Percentiles rank a stretch among this genome's conserved stretches.
These are phyloP conservation scores for Aix galericulata DNA, from an alignment of 2,113 vertebrate species.

Conservation along the genomic window DNA sequence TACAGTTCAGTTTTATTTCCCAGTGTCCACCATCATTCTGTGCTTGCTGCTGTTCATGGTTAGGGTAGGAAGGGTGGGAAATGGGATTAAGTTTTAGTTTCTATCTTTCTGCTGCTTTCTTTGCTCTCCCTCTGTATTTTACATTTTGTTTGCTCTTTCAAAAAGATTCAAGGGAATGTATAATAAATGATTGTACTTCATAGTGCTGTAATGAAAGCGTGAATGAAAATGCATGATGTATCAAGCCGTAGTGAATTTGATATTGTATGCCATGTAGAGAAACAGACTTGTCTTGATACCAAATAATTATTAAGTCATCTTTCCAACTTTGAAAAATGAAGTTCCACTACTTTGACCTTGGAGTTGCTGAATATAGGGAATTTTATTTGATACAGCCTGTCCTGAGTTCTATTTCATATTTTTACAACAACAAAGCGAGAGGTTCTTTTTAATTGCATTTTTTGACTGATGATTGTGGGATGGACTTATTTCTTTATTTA, in stretches of 20 bases:
- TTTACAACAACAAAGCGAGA: constrained; percentile 11
- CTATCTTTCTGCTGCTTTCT: neutral
- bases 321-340: constrained; percentile 42
- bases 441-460: constrained; percentile 15
- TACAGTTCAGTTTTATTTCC: neutral
- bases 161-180: neutral
- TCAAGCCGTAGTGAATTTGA: neutral
- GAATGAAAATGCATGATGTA: constrained; percentile 5
- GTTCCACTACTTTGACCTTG: constrained; percentile 25
- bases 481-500: constrained; percentile 9
- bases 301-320: constrained; percentile 30
- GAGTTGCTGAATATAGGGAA: neutral
- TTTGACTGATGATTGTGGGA: constrained; percentile 22
- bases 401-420: neutral
- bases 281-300: neutral
- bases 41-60: neutral
- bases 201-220: neutral
- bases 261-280: neutral
- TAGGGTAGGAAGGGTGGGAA: neutral
- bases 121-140: constrained; percentile 5
- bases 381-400: constrained; percentile 23
- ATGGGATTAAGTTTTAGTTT: neutral
- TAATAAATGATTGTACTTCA: constrained; percentile 43
- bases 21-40: neutral
- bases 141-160: constrained; percentile 12